Evolutionary conservation across 2,797 vertebrate species (phyloP).

Genomic region (Crenuchus spilurus): DNA sequence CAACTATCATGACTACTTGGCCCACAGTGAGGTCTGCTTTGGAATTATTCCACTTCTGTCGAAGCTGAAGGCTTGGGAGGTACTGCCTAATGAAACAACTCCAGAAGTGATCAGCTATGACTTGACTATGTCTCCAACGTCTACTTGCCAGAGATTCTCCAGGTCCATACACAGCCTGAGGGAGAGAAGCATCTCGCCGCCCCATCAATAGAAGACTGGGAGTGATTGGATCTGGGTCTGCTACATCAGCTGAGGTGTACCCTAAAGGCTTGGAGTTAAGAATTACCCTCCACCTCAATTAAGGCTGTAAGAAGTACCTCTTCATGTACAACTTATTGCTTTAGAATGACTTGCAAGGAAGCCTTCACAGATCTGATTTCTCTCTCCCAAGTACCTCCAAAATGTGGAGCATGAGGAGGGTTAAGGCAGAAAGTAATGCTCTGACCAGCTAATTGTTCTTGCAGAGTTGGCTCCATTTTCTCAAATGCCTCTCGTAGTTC

Average conservation of each 20-base stretch:
- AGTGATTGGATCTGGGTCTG: slow-evolving; percentile 25
- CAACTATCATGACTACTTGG: background rate
- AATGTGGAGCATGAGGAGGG: slow-evolving; percentile 20
- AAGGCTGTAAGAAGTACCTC: background rate
- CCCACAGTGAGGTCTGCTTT: background rate
- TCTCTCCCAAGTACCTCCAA: slow-evolving; percentile 30
- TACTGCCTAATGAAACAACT: background rate
- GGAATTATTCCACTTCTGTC: slow-evolving; percentile 5
- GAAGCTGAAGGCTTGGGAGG: slow-evolving; percentile 21
- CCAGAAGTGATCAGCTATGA: slow-evolving; percentile 13
- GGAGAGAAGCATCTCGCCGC: background rate
- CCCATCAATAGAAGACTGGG: slow-evolving; percentile 19
- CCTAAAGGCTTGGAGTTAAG: slow-evolving; percentile 25
- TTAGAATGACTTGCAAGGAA: background rate
- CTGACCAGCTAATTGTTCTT: background rate
- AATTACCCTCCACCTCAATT: slow-evolving; percentile 16
- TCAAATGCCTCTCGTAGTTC: background rate
- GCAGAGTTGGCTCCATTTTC: background rate
- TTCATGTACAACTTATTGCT: slow-evolving; percentile 1
- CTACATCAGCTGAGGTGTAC: background rate
- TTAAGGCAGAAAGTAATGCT: background rate
- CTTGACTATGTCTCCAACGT: slow-evolving; percentile 3
- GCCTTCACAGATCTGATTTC: slow-evolving; percentile 27
- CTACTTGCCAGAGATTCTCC: background rate
- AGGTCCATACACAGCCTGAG: background rate